These are phyloP conservation scores for Mirounga angustirostris DNA, from an alignment of 2,113 vertebrate genomes.

Conservation along the genomic window DNA sequence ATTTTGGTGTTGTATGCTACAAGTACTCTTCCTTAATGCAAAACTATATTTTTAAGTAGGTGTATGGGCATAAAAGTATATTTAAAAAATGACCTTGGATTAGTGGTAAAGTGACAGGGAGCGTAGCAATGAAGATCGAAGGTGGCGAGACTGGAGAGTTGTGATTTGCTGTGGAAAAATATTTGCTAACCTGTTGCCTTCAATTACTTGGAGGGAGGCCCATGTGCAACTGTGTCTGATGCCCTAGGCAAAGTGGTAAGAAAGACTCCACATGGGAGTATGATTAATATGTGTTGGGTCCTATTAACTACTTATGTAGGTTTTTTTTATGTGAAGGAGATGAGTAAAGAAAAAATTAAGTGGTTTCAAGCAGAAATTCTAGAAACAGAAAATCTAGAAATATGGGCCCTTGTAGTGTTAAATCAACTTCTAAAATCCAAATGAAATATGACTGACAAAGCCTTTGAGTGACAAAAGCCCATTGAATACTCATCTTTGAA, in stretches of 20 bases:
- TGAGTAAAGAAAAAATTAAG: background rate
- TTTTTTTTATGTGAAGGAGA: background rate
- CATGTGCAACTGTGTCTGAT: background rate
- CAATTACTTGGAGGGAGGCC: background rate
- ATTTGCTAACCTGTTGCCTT: background rate
- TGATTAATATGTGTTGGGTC: background rate
- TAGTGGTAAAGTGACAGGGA: background rate
- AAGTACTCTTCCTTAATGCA: background rate
- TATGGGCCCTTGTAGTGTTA: background rate
- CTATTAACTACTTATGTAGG: background rate
- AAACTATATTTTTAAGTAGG: background rate
- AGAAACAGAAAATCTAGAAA: background rate
- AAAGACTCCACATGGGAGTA: background rate
- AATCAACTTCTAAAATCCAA: background rate
- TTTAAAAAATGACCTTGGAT: background rate
- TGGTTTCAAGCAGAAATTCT: background rate
- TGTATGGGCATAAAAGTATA: background rate
- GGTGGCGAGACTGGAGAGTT: background rate
- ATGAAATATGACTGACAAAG: background rate
- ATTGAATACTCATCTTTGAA: background rate
- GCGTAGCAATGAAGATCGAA: background rate
- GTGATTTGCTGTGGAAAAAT: background rate
- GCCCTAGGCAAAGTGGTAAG: background rate
- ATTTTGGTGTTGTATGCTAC: background rate
- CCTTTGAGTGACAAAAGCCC: background rate